Percentiles rank a stretch among this genome's conserved stretches.
These are phyloP conservation scores for Triplophysa rosa DNA, from an alignment of 2,113 vertebrate genomes.

Conservation along the genomic window DNA sequence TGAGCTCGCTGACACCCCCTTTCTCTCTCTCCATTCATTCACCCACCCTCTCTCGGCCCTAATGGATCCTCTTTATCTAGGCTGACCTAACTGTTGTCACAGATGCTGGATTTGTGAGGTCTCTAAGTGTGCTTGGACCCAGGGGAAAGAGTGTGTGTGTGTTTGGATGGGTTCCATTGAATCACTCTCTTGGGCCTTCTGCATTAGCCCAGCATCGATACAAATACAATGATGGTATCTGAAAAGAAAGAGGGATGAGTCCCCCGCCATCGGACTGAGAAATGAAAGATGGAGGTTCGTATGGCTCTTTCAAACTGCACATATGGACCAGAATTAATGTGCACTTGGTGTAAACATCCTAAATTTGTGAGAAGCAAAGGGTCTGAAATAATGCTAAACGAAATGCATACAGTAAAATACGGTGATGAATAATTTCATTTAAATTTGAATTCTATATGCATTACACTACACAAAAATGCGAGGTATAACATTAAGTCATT, in stretches of 20 bases:
- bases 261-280: conserved; percentile 34
- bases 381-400: too few species aligned
- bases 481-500: too few species aligned
- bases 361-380: background rate
- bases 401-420: too few species aligned
- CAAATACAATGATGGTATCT: conserved; percentile 50
- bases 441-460: too few species aligned
- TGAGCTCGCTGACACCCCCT: conserved; percentile 36
- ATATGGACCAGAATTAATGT: background rate
- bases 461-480: too few species aligned
- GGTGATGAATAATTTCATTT: too few species aligned
- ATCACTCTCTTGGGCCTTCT: conserved; percentile 45
- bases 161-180: conserved; percentile 42
- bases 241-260: conserved; percentile 47
- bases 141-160: conserved; percentile 16
- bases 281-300: background rate
- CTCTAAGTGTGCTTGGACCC: conserved; percentile 52
- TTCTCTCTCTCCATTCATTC: conserved; percentile 44
- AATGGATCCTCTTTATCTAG: conserved; percentile 59
- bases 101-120: conserved; percentile 49
- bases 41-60: conserved; percentile 49
- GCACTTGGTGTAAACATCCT: background rate
- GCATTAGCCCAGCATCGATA: conserved; percentile 40
- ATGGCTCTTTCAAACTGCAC: background rate
- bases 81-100: conserved; percentile 59